Evolutionary conservation across 2,797 vertebrate species (phyloP).

Genomic region (Coregonus sp.): DNA sequence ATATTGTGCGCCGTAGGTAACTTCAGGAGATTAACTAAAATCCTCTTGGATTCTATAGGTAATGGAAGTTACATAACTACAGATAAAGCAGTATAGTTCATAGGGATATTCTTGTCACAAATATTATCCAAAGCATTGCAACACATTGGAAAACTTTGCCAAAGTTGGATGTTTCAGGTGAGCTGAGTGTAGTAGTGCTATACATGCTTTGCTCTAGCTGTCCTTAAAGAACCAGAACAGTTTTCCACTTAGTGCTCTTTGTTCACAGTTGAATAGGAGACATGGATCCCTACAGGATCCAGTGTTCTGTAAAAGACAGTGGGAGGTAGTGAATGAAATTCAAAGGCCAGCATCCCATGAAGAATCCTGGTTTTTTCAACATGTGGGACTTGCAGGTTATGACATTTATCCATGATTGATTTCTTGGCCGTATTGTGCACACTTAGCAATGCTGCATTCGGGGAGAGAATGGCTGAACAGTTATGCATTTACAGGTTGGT

Average conservation of each 20-base stretch:
- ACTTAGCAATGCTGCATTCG: conserved; percentile 25
- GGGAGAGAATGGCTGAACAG: neutral
- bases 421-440: conserved; percentile 13
- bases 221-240: neutral
- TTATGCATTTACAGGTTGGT: conserved; percentile 4
- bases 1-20: neutral
- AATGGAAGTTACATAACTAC: neutral
- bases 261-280: neutral
- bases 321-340: neutral
- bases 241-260: neutral
- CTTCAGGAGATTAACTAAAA: neutral
- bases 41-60: neutral
- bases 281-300: neutral
- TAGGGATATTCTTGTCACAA: neutral
- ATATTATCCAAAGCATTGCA: neutral
- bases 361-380: neutral
- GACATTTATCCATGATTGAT: conserved; percentile 21
- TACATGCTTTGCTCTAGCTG: neutral
- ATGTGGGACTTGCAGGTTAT: neutral
- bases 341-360: neutral
- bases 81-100: neutral
- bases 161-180: neutral
- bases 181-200: neutral
- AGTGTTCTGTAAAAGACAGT: conserved; percentile 2
- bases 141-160: neutral